phyloP scores from a whole-genome alignment of 64 coral and sea anemone species.

The Dendrophyllia cribrosa region DNA sequence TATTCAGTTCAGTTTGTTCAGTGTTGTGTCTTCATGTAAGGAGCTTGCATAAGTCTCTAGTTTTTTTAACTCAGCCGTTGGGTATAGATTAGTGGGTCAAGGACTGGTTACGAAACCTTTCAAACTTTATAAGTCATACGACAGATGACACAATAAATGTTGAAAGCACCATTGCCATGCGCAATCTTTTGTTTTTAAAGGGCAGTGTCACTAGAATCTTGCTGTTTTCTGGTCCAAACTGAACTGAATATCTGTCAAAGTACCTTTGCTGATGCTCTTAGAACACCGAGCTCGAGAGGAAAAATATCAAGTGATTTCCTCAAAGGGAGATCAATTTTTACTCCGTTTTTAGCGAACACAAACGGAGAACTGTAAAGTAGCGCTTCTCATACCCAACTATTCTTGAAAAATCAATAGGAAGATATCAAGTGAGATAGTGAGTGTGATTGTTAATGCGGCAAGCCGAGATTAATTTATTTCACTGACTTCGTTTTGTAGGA shows the following conservation, averaged over 20 bases:
- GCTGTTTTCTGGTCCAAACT: neutral
- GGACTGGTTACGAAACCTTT: neutral
- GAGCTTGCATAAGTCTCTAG: conserved; percentile 3
- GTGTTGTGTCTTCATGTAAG: neutral
- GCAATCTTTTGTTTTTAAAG: neutral
- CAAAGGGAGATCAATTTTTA: conserved; percentile 29
- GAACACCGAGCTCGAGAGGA: conserved; percentile 32
- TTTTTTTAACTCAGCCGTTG: neutral
- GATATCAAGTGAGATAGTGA: neutral
- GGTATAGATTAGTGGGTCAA: neutral
- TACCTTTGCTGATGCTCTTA: conserved; percentile 42
- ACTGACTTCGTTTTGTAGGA: neutral
- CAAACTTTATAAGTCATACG: neutral
- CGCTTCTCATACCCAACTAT: too few relatives aligned
- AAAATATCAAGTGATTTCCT: conserved; percentile 42
- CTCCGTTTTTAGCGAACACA: conserved; percentile 7
- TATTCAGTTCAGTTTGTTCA: neutral
- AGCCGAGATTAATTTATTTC: conserved; percentile 13
- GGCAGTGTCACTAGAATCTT: neutral
- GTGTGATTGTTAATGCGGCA: conserved; percentile 15
- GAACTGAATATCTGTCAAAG: neutral
- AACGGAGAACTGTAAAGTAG: conserved; percentile 38
- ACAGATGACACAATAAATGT: neutral
- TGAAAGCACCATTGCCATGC: conserved; percentile 11
- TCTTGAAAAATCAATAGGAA: conserved; percentile 10